Conservation (phyloP, 2,113 vertebrate genomes). For the Nothocercus nigrocapillus region DNA sequence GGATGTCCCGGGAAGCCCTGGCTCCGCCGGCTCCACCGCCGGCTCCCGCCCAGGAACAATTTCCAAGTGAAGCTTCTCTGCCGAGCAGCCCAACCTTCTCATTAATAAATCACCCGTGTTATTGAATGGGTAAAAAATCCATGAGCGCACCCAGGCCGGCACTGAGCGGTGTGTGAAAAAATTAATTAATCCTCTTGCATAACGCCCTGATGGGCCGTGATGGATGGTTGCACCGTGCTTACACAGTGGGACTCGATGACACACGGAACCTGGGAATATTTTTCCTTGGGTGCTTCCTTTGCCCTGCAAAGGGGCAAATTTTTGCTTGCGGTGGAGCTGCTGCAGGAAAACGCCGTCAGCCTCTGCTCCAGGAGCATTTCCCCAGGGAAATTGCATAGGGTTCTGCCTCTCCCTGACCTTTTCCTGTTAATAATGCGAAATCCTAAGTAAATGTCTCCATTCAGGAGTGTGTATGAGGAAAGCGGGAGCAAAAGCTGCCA, state of each 20-base stretch:
- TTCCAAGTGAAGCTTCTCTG: neutral
- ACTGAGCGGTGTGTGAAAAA: neutral
- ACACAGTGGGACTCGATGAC: neutral
- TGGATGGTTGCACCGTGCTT: neutral
- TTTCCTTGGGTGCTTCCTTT: neutral
- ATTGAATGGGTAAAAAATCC: constrained; percentile 33
- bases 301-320: neutral
- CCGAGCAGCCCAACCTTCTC: constrained; percentile 4
- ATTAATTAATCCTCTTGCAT: constrained; percentile 4
- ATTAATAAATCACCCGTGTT: constrained; percentile 38
- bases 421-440: neutral
- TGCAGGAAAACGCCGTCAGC: neutral
- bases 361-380: neutral
- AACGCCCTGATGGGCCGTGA: neutral
- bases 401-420: neutral
- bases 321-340: neutral
- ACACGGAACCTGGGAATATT: too few relatives aligned
- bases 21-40: neutral
- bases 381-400: neutral
- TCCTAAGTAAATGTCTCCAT: constrained; percentile 38
- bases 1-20: rapidly evolving
- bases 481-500: neutral
- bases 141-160: neutral
- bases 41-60: neutral
- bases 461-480: neutral